phyloP scores from a whole-genome alignment of 2,113 vertebrate species.

The Anser cygnoides region DNA sequence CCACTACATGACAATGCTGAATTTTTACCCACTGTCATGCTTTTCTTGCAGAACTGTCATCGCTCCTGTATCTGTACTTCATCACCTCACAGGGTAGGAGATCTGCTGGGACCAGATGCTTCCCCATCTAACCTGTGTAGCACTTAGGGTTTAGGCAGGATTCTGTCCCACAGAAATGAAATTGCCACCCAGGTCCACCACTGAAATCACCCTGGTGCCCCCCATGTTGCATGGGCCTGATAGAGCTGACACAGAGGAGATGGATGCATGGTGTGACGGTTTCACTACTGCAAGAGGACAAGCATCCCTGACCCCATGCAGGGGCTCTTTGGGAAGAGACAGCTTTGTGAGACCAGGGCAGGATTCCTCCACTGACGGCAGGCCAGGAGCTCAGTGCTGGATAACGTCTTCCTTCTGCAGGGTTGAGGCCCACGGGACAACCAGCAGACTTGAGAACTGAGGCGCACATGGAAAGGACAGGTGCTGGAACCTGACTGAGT shows the following conservation, averaged over 20 bases:
- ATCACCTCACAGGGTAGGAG: neutral
- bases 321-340: neutral
- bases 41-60: neutral
- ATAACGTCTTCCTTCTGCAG: neutral
- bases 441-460: neutral
- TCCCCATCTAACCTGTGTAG: neutral
- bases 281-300: neutral
- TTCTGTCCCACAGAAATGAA: neutral
- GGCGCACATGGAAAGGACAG: neutral
- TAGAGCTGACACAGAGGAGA: neutral
- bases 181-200: neutral
- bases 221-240: fast-evolving
- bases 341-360: neutral
- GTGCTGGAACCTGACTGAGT: neutral
- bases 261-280: fast-evolving
- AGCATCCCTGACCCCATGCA: neutral
- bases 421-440: neutral
- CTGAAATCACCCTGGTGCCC: neutral
- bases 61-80: neutral
- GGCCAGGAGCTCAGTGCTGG: neutral
- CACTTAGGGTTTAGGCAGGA: neutral
- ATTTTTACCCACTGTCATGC: neutral
- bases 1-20: neutral
- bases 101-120: neutral
- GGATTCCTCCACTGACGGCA: fast-evolving